phyloP scores from a whole-genome alignment of 2,113 vertebrate species.

The Ceyx melanurus region DNA sequence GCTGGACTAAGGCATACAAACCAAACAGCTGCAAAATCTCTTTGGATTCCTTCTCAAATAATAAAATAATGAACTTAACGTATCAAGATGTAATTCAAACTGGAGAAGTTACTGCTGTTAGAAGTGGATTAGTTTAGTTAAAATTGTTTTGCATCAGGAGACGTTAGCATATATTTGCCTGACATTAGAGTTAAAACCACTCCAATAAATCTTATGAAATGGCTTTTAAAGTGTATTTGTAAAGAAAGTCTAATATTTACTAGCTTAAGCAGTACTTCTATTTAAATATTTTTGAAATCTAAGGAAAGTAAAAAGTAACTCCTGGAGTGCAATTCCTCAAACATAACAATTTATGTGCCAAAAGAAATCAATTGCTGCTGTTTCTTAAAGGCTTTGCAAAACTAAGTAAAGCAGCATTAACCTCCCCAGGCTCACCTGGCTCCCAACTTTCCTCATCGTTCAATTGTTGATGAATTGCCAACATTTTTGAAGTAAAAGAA shows the following conservation, averaged over 20 bases:
- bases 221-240: background rate
- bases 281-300: constrained; percentile 11
- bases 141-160: background rate
- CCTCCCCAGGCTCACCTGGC: background rate
- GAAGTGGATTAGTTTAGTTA: background rate
- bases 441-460: background rate
- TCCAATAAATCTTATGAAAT: background rate
- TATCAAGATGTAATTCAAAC: background rate
- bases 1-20: background rate
- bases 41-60: background rate
- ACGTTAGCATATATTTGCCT: background rate
- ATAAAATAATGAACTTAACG: constrained; percentile 9
- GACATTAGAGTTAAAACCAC: background rate
- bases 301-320: constrained; percentile 10
- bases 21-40: constrained; percentile 22
- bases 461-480: constrained; percentile 42
- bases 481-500: constrained; percentile 45
- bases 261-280: background rate
- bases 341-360: constrained; percentile 13
- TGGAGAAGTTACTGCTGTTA: background rate
- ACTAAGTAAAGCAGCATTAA: constrained; percentile 2
- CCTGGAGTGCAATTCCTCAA: background rate
- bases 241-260: constrained; percentile 32
- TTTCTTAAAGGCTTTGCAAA: constrained; percentile 12
- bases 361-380: background rate